Evolutionary conservation across 2,797 vertebrate genomes (phyloP), one percentile per base, ranked within the genome.

Genomic region (Sebastes variabilis): DNA sequence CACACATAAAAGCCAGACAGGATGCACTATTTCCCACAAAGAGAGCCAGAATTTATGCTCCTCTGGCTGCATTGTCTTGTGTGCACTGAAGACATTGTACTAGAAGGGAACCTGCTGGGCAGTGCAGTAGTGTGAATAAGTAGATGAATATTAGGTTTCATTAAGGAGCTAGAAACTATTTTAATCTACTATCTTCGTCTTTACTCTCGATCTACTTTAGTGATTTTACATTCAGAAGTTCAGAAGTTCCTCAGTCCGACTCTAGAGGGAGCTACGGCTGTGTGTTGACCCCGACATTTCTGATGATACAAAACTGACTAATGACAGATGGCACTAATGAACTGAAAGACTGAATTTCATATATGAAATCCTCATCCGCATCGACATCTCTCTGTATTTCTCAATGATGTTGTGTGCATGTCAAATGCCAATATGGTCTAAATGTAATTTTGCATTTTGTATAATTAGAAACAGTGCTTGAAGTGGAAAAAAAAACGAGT

Each of bases 261-360:
- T 54, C 87, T 87, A 90, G 85, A 87, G 87, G 85, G 87, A 61
- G 87, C 85, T 87, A 77, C 20, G 84, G 60, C 72, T 81, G 71
- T 85, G 54, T 46, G 46, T 24, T 36, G 42, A 49, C 24, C 5
- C 36, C 59, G 27, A 10, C 4, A 13, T 22, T 20, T 74, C 34
- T 79, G 52, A 29, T 30, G 38, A 66, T 38, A 72, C 10, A 54
- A 20, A 75, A 32, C 38, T 38, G 27, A 34, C 1, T 27, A 54
- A 25, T 68, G 52, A 27, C 18, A 66, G 10, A 20, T 30, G 8
- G 8, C 16, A 54, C 5, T 24, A 20, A 46, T 68, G 12, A 70
- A 55, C 3, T 4, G n/a, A 34, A 62, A 36, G 34, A 52, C 61
- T 58, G n/a, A 2, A 54, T n/a, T 20, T 66, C 8, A 4, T 25